Evolutionary conservation across 2,888 invertebrate species (phyloP), one percentile per base, ranked within the genome.

Genomic region (Luffia ferchaultella): DNA sequence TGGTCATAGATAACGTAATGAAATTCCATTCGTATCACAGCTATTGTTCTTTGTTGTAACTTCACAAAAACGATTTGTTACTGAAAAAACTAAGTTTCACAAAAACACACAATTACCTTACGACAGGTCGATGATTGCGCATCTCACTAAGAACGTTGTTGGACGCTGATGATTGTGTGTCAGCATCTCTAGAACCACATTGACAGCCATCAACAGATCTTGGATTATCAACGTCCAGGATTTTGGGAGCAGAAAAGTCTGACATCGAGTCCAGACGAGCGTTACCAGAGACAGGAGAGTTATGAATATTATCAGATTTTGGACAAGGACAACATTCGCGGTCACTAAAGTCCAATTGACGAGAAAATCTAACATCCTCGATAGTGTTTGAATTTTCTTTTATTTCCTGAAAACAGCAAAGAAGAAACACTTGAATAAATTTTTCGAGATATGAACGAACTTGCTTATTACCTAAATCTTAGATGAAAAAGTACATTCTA

Each of bases 321-420:
- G 70, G 66, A 50, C 80, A 80, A 0, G 79, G 77, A 30, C 79
- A 80, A 56, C 78, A 79, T 43, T 74, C 71, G 1, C 51, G 59
- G 40, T 16, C n/a, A 1, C 16, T 17, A n/a, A 59, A 58, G 48
- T 60, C 60, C 46, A 62, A 41, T 49, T 68, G 63, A 9, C 63
- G 62, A 2, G 60, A 1, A n/a, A 51, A 48, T 17, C 20, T 3
- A 30, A 7, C 30, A 30, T 30, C 12, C 12, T 30, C 30, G 5
- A 30, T 12, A 12, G 3, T 30, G 5, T 7, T 30, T 7, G 30
- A 30, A 46, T 46, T 46, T 30, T 46, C 30, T 30, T 12, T 30
- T 16, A 46, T 17, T 46, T 16, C 30, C 46, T 46, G 46, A 20
- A 46, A 30, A 45, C 18, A 45, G 15, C 5, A 43, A 7, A 43